Evolutionary conservation across 2,888 invertebrate genomes (phyloP).

Genomic region (Spatulosminthurus flaviceps): DNA sequence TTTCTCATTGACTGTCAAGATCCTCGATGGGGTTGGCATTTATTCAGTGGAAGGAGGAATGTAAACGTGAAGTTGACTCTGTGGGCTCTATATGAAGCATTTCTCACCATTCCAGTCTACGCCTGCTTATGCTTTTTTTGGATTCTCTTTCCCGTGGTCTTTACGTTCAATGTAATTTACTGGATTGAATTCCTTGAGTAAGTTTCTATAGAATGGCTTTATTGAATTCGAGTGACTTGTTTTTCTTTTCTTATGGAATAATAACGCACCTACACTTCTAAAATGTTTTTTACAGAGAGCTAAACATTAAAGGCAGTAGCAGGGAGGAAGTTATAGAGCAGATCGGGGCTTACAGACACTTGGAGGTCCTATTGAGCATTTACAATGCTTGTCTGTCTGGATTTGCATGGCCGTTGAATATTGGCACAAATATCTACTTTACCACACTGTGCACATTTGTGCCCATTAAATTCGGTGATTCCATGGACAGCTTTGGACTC

Average conservation of each 20-base stretch:
- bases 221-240: not conserved
- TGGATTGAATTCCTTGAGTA: not conserved
- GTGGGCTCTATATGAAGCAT: not conserved
- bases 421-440: not conserved
- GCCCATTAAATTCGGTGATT: not conserved
- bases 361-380: not conserved
- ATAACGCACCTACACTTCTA: not conserved
- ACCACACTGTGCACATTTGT: not conserved
- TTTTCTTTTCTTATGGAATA: not conserved
- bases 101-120: not conserved
- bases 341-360: not conserved
- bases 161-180: not conserved
- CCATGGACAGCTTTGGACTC: not conserved
- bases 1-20: not conserved
- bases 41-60: not conserved
- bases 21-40: not conserved
- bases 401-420: not conserved
- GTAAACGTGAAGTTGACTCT: not conserved
- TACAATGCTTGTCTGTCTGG: not conserved
- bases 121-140: not conserved
- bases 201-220: not conserved
- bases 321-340: not conserved
- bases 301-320: not conserved
- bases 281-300: not conserved
- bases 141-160: not conserved